Percentiles rank a stretch among this genome's conserved stretches.
phyloP scores from a whole-genome alignment of 2,888 invertebrate genomes.

The Epistrophe grossulariae region DNA sequence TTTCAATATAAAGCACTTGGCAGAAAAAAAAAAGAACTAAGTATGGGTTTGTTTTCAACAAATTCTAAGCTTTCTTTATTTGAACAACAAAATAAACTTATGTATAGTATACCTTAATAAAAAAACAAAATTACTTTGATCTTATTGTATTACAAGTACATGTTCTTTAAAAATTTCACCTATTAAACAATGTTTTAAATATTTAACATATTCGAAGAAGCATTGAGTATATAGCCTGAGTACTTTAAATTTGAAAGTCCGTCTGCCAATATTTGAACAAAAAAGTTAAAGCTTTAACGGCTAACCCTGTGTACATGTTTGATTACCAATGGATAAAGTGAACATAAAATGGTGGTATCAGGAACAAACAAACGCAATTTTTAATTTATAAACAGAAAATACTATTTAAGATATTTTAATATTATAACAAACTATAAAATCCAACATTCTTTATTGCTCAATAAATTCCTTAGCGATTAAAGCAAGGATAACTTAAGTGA shows the following conservation, averaged over 20 bases:
- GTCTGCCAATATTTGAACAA: not conserved
- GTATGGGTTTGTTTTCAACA: not conserved
- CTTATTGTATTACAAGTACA: not conserved
- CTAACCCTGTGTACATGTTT: not conserved
- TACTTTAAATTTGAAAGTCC: not conserved
- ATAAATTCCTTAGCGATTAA: not conserved
- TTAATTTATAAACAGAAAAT: not conserved
- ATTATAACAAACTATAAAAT: not conserved
- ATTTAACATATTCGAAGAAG: not conserved
- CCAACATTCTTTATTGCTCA: not conserved
- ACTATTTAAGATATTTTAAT: conserved; percentile 3
- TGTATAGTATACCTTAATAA: not conserved
- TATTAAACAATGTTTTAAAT: not conserved
- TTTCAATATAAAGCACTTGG: not conserved
- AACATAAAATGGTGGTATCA: not conserved
- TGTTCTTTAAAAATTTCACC: not conserved
- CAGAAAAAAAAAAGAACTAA: not conserved
- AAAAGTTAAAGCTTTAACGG: not conserved
- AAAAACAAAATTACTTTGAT: not conserved
- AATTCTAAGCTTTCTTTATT: not conserved
- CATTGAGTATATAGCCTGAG: not conserved
- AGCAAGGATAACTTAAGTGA: not conserved
- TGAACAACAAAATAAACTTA: not conserved
- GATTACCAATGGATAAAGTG: not conserved
- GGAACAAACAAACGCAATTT: not conserved